Percentiles rank a stretch among this genome's conserved stretches.
These are phyloP conservation scores for Pachycephala philippinensis DNA, from an alignment of 2,113 vertebrate species.

Conservation along the genomic window DNA sequence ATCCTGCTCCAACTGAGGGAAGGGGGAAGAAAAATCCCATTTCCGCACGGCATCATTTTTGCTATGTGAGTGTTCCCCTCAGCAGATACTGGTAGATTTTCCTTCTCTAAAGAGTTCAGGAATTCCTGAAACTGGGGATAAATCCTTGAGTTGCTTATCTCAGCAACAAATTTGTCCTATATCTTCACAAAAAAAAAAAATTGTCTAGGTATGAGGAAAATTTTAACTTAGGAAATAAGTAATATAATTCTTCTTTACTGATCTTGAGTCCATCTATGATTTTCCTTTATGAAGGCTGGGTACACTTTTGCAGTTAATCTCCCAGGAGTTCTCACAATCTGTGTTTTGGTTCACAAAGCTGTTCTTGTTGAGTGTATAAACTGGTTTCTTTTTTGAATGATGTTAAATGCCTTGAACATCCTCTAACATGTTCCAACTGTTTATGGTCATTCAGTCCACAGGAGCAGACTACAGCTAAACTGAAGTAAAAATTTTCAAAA, in stretches of 20 bases:
- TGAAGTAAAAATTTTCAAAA: not conserved
- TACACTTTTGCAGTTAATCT: not conserved
- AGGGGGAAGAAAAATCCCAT: not conserved
- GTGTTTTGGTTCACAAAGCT: not conserved
- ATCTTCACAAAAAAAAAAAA: not conserved
- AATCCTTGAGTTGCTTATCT: not conserved
- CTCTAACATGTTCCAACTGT: not conserved
- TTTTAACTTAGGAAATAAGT: not conserved
- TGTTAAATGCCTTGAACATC: not conserved
- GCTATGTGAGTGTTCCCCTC: not conserved
- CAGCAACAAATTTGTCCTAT: not conserved
- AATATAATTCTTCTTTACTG: not conserved
- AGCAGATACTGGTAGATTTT: not conserved
- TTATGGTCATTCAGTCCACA: not conserved
- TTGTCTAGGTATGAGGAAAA: not conserved
- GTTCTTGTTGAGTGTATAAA: not conserved
- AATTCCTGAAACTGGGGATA: not conserved
- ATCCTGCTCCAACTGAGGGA: not conserved
- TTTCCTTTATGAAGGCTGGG: not conserved
- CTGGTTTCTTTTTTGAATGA: not conserved
- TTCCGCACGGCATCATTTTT: accelerated
- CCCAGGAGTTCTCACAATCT: not conserved
- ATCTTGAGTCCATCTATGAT: not conserved
- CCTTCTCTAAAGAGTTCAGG: not conserved
- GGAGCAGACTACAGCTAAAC: not conserved